phyloP scores from a whole-genome alignment of 1,140 invertebrate genomes.

The Conus betulinus region DNA sequence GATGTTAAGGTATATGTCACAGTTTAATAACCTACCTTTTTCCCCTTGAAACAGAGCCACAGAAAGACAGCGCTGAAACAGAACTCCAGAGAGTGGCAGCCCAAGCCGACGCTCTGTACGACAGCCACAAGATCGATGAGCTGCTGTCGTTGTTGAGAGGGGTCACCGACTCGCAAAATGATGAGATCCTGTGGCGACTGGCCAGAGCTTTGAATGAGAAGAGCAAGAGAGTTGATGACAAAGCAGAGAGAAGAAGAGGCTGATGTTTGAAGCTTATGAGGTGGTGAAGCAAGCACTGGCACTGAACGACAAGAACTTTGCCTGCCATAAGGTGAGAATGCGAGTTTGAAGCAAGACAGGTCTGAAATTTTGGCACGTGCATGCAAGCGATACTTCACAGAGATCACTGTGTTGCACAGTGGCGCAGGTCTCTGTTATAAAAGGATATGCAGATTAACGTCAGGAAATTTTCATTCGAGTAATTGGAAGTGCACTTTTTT shows the following conservation, averaged over 20 bases:
- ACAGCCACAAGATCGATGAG: conserved; percentile 43
- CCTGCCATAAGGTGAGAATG: conserved; percentile 82
- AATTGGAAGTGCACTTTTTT: no score
- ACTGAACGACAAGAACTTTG: conserved; percentile 81
- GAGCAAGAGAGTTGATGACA: conserved; percentile 80
- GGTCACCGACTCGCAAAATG: conserved; percentile 75
- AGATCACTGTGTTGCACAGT: no score
- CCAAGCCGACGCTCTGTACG: conserved; percentile 51
- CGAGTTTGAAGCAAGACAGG: not conserved
- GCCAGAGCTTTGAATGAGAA: conserved; percentile 85
- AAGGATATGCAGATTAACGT: no score
- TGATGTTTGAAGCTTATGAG: conserved; percentile 83
- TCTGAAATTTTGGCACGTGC: no score
- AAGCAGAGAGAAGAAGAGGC: conserved; percentile 78
- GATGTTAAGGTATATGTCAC: no score
- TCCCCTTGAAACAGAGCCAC: not conserved
- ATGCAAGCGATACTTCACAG: no score
- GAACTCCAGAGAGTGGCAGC: conserved; percentile 36
- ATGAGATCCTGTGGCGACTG: conserved; percentile 86
- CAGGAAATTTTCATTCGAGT: no score
- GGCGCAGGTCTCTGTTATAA: no score
- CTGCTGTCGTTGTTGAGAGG: conserved; percentile 53
- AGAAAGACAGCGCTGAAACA: conserved; percentile 2
- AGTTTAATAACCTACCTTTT: not conserved
- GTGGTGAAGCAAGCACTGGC: conserved; percentile 79